Percentiles rank a stretch among this genome's conserved stretches.
Conservation (phyloP, 1,140 invertebrate species). For the Chymomyza costata region DNA sequence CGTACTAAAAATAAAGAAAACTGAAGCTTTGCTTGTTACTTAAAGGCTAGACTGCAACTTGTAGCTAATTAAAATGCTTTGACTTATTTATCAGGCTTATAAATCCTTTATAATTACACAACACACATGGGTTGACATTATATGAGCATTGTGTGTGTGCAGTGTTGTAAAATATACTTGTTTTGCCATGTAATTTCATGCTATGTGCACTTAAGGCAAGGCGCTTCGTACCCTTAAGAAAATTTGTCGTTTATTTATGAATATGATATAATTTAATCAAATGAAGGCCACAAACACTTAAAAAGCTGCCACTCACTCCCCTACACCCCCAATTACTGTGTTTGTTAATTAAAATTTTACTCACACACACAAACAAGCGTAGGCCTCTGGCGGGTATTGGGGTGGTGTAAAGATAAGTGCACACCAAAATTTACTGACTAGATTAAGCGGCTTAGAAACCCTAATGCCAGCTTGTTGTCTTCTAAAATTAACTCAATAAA, state of each 20-base stretch:
- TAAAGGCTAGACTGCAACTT: no score
- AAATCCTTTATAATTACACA: conserved; percentile 63
- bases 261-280: conserved; percentile 58
- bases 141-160: neutral
- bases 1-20: no score
- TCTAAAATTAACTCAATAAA: conserved; percentile 59
- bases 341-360: conserved; percentile 63
- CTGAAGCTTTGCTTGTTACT: no score
- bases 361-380: conserved; percentile 14
- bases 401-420: no score
- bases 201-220: conserved; percentile 23
- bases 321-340: neutral
- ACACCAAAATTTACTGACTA: conserved; percentile 1
- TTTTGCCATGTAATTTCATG: conserved; percentile 29
- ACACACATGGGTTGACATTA: conserved; percentile 37
- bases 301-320: neutral
- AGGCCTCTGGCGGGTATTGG: no score
- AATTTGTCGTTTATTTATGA: conserved; percentile 71
- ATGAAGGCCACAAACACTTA: conserved; percentile 6
- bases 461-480: neutral
- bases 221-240: conserved; percentile 8
- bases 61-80: conserved; percentile 59
- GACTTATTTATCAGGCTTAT: conserved; percentile 48
- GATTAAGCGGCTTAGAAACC: neutral
- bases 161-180: neutral